Conservation (phyloP, 30 jellyfish, hydroid and myxozoan genomes). For the Cassiopea xamachana region DNA sequence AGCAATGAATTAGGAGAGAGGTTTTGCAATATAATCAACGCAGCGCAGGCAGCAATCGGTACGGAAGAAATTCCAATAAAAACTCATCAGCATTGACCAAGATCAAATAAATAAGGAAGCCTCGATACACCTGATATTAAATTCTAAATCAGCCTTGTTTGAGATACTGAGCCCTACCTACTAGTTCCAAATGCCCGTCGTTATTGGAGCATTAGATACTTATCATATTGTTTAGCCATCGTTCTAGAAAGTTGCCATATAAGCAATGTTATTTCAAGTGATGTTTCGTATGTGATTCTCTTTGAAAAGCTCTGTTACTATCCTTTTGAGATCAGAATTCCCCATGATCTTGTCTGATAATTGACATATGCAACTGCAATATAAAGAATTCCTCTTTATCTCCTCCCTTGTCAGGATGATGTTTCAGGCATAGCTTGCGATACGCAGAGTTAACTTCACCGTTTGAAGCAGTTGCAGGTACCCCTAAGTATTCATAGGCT, state of each 20-base stretch:
- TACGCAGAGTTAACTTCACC: slow-evolving; percentile 32
- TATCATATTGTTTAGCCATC: too few relatives aligned
- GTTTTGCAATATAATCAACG: too few relatives aligned
- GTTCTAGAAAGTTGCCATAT: not conserved
- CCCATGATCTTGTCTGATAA: slow-evolving; percentile 20
- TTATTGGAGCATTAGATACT: too few relatives aligned
- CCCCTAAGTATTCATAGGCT: slow-evolving; percentile 39
- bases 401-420: slow-evolving; percentile 36
- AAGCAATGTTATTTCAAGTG: not conserved
- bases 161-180: too few relatives aligned
- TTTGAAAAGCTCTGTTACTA: not conserved
- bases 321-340: not conserved
- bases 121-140: too few relatives aligned
- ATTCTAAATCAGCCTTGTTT: too few relatives aligned
- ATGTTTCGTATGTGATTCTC: not conserved
- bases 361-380: slow-evolving; percentile 8
- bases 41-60: too few relatives aligned
- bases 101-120: too few relatives aligned
- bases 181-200: too few relatives aligned
- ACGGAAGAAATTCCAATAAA: too few relatives aligned
- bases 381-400: not conserved
- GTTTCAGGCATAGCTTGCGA: not conserved
- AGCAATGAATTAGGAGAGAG: too few relatives aligned
- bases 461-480: slow-evolving; percentile 2
- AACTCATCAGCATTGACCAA: too few relatives aligned